Conservation (phyloP, 30 jellyfish, hydroid and myxozoan species). For the Calvadosia cruxmelitensis region DNA sequence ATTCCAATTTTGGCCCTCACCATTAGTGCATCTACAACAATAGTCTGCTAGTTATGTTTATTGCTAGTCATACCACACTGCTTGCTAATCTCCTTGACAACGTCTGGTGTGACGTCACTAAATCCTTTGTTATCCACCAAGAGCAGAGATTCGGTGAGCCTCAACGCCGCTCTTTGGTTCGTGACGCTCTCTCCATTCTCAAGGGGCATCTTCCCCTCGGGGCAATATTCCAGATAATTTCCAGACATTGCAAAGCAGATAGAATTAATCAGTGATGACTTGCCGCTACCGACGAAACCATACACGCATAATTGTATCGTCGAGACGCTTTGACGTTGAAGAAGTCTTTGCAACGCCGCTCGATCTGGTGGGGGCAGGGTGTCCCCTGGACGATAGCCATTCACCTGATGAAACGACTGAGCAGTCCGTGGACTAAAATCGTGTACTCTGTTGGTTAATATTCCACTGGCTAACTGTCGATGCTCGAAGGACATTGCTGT, state of each 20-base stretch:
- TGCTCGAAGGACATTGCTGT: neutral
- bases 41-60: no score
- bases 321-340: neutral
- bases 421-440: neutral
- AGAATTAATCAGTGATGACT: constrained; percentile 24
- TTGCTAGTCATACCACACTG: constrained; percentile 37
- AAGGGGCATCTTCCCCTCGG: constrained; percentile 16
- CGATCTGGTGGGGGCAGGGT: constrained; percentile 1
- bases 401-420: neutral
- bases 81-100: constrained; percentile 18
- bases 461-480: neutral
- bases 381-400: neutral
- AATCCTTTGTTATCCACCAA: constrained; percentile 33
- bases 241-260: constrained; percentile 33
- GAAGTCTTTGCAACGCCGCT: neutral
- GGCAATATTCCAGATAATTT: constrained; percentile 18
- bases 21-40: neutral
- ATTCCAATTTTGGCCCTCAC: no score
- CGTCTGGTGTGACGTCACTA: neutral
- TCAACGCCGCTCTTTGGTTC: constrained; percentile 12
- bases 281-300: constrained; percentile 44
- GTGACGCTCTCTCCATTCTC: constrained; percentile 15
- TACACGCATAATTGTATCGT: constrained; percentile 2
- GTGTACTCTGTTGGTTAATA: neutral
- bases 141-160: constrained; percentile 22